Conservation (phyloP, 2,888 invertebrate species). For the Scaptodrosophila latifasciaeformis region DNA sequence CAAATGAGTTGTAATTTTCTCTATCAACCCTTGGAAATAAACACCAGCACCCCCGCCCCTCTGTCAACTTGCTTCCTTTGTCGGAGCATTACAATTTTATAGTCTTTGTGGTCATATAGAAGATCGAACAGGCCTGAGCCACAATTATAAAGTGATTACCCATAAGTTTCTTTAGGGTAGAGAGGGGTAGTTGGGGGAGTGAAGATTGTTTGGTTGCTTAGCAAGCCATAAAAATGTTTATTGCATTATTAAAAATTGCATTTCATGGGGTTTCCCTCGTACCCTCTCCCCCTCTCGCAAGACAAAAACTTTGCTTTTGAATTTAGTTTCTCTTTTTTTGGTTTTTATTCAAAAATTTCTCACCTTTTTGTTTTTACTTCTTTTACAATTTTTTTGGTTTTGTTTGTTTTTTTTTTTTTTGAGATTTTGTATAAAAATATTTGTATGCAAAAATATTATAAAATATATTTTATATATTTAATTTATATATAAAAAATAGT, state of each 20-base stretch:
- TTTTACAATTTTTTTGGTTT: constrained; percentile 30
- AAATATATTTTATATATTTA: constrained; percentile 16
- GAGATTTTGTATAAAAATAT: constrained; percentile 41
- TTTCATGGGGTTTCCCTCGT: neutral
- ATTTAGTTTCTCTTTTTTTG: constrained; percentile 10
- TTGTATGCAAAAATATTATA: constrained; percentile 12
- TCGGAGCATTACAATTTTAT: no score
- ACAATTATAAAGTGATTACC: constrained; percentile 63
- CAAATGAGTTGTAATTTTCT: constrained; percentile 33
- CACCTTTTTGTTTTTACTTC: no score
- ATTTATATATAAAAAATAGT: constrained; percentile 17
- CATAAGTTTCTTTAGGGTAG: constrained; percentile 13
- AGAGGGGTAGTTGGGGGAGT: neutral
- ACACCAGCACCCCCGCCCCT: neutral
- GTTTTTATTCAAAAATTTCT: constrained; percentile 7
- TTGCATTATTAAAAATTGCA: constrained; percentile 15
- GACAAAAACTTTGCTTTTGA: neutral
- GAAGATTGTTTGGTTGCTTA: constrained; percentile 25
- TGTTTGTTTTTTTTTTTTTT: constrained; percentile 14
- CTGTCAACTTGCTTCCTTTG: no score
- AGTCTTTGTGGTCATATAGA: constrained; percentile 24
- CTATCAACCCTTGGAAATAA: constrained; percentile 29
- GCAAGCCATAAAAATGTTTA: constrained; percentile 37
- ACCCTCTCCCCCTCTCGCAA: neutral
- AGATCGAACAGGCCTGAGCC: constrained; percentile 19